Conservation (phyloP, 2,888 invertebrate species). For the Silvanus unidentatus region DNA sequence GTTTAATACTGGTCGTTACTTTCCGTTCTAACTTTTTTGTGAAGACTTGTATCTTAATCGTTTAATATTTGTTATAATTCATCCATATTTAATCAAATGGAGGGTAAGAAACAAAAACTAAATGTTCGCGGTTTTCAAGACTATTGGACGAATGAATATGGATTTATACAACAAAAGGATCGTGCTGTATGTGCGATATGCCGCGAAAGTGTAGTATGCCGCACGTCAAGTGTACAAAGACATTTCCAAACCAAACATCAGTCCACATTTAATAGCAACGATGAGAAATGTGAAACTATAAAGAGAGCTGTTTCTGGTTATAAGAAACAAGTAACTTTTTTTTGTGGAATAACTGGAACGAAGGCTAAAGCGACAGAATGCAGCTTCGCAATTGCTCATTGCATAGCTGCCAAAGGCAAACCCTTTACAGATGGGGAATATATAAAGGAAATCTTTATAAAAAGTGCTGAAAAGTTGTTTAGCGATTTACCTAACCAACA, state of each 20-base stretch:
- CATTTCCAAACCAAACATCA: slow-evolving; percentile 6
- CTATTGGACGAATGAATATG: slow-evolving; percentile 5
- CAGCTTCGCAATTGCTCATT: slow-evolving; percentile 16
- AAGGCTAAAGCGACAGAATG: slow-evolving; percentile 10
- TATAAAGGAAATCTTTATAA: slow-evolving; percentile 16
- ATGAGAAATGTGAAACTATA: slow-evolving; percentile 7
- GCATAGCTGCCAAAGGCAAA: slow-evolving; percentile 19
- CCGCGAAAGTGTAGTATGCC: slow-evolving; percentile 4
- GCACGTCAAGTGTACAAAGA: slow-evolving; percentile 6
- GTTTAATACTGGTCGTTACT: slow-evolving; percentile 5
- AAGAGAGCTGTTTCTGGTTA: slow-evolving; percentile 5
- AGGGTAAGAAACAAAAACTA: slow-evolving; percentile 5
- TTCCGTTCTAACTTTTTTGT: slow-evolving; percentile 5
- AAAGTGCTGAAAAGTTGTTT: slow-evolving; percentile 21
- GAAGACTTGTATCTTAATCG: slow-evolving; percentile 3
- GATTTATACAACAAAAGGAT: slow-evolving; percentile 5
- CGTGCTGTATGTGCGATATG: slow-evolving; percentile 5
- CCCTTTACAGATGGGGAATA: slow-evolving; percentile 20
- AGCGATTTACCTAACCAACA: slow-evolving; percentile 14
- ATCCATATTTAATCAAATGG: slow-evolving; percentile 5
- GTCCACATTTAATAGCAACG: slow-evolving; percentile 5
- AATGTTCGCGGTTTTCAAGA: slow-evolving; percentile 4
- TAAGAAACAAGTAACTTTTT: slow-evolving; percentile 5
- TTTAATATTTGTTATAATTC: slow-evolving; percentile 5
- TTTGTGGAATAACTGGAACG: slow-evolving; percentile 5